Conservation (phyloP, 2,113 vertebrate species). For the Aleadryas rufinucha region DNA sequence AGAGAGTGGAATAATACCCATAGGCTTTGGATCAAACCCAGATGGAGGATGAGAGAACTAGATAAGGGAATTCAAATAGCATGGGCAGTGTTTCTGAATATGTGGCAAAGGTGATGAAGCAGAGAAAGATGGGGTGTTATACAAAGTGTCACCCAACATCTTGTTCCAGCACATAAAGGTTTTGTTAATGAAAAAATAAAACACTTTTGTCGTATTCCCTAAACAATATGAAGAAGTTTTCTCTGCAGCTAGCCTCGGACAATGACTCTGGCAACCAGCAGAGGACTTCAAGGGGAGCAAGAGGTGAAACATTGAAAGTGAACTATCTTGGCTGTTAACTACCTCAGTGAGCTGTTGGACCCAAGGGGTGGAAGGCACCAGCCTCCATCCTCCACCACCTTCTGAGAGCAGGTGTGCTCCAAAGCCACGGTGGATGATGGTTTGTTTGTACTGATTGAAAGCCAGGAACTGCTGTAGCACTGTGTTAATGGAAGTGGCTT, state of each 20-base stretch:
- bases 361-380: neutral
- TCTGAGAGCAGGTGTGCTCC: neutral
- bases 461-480: neutral
- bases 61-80: neutral
- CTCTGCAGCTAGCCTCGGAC: neutral
- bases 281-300: neutral
- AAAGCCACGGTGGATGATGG: fast-evolving
- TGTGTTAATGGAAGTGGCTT: neutral
- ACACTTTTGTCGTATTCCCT: neutral
- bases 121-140: neutral
- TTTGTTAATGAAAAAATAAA: neutral
- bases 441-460: neutral
- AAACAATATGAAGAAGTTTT: neutral
- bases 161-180: neutral
- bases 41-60: neutral
- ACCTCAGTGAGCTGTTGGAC: neutral
- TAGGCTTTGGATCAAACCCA: neutral
- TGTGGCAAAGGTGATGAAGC: neutral
- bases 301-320: neutral
- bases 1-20: neutral
- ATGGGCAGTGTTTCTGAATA: neutral
- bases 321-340: neutral
- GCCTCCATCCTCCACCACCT: neutral
- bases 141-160: neutral
- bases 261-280: neutral